These are phyloP conservation scores for Hermaeophaga mercurialis DNA, from an alignment of 2,888 invertebrate species.

Conservation along the genomic window DNA sequence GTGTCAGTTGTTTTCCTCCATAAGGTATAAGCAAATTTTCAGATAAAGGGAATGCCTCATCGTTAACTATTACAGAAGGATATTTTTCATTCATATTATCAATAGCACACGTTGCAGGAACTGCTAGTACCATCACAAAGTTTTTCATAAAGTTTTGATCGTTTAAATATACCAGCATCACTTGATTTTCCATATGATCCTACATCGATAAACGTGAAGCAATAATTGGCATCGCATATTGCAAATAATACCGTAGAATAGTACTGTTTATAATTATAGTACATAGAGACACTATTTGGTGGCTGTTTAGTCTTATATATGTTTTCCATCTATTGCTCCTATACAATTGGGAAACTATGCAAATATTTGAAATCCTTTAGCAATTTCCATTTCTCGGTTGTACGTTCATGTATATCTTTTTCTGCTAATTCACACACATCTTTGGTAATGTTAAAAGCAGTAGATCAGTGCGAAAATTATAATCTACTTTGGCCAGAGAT, in stretches of 20 bases:
- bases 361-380: slow-evolving; percentile 38
- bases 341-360: slow-evolving; percentile 45
- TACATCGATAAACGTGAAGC: slow-evolving; percentile 43
- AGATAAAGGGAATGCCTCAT: slow-evolving; percentile 42
- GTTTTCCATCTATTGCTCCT: slow-evolving; percentile 43
- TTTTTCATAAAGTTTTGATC: slow-evolving; percentile 39
- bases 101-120: not conserved
- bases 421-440: not conserved
- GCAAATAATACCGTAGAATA: slow-evolving; percentile 45
- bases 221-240: slow-evolving; percentile 42
- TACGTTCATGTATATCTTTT: not conserved
- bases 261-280: slow-evolving; percentile 21
- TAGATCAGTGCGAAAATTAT: not conserved
- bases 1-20: not conserved
- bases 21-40: slow-evolving; percentile 3
- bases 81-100: slow-evolving; percentile 36
- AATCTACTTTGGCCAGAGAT: not conserved
- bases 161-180: slow-evolving; percentile 43
- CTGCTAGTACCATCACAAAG: not conserved
- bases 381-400: slow-evolving; percentile 27
- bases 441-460: not conserved
- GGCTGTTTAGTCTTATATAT: slow-evolving; percentile 41
- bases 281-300: slow-evolving; percentile 34
- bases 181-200: slow-evolving; percentile 43
- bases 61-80: slow-evolving; percentile 40